phyloP scores from a whole-genome alignment of 2,888 invertebrate species.

The Epsilonema sp. region DNA sequence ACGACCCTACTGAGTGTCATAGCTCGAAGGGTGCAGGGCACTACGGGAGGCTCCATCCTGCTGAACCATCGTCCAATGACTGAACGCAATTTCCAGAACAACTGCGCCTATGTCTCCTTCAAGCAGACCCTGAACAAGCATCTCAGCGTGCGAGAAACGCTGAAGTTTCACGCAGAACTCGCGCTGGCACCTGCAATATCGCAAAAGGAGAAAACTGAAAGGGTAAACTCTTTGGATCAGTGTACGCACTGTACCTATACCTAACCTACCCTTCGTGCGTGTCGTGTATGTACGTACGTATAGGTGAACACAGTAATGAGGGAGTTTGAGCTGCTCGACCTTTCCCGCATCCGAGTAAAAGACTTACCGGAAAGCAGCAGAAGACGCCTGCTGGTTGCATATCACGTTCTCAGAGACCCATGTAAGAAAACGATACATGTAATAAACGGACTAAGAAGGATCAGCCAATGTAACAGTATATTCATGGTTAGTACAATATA shows the following conservation, averaged over 20 bases:
- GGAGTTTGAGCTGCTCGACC: constrained; percentile 75
- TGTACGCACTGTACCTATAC: background rate
- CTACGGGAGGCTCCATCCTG: constrained; percentile 66
- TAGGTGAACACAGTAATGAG: constrained; percentile 55
- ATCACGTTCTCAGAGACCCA: constrained; percentile 79
- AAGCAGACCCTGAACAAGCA: constrained; percentile 62
- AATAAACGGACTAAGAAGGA: no score
- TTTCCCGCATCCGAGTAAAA: constrained; percentile 52
- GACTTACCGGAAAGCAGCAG: constrained; percentile 71
- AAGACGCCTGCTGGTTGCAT: constrained; percentile 65
- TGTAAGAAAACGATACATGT: no score
- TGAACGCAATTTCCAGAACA: constrained; percentile 33
- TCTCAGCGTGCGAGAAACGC: constrained; percentile 57
- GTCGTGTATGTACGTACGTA: background rate
- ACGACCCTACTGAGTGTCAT: constrained; percentile 80
- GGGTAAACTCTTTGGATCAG: constrained; percentile 40
- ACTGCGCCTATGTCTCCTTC: constrained; percentile 66
- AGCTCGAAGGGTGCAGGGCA: constrained; percentile 45
- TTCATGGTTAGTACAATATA: no score
- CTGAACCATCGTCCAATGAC: constrained; percentile 68
- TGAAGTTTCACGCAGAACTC: constrained; percentile 35
- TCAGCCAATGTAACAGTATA: no score
- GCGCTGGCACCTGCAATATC: constrained; percentile 39
- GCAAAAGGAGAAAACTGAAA: constrained; percentile 53
- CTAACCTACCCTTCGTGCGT: background rate